Base-by-base conservation (phyloP, 2,113 vertebrate genomes). In the Psittacara wagleri region DNA sequence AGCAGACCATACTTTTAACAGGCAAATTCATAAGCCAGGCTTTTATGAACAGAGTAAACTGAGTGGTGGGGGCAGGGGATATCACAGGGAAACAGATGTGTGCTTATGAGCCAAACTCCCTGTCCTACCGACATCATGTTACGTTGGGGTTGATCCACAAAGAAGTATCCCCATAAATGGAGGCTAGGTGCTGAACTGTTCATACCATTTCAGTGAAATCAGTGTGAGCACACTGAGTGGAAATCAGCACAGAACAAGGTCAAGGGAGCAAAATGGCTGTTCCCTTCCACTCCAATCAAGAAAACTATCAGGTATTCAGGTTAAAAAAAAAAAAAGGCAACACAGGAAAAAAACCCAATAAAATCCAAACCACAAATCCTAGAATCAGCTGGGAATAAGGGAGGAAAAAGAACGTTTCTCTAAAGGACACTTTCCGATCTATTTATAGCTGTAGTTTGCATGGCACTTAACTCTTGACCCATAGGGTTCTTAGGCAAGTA, bases 71-170 rank as follows among this genome's bases (percentile, higher is more conserved):
- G 46, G 94, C 5, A 2, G 79, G 78, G 72, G 6, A 67, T 69
- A 93, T 84, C 76, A 72, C 41, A 82, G 69, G 52, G 82, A 91
- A 96, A 91, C 86, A 95, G 96, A 97, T 92, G 91, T 75, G 55
- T 55, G 46, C 55, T 92, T 70, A 59, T 70, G 64, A 93, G 83
- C 70, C 0, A 6, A 89, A 43, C 41, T 90, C 48, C 49, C 76
- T 92, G 76, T 87, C 87, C 69, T 72, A 95, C 66, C 22, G 73
- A 87, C 74, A 57, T 80, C 67, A 59, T n/a, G 44, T 92, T 76
- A 61, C 2, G 2, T 20, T 49, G 70, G 39, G 81, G 81, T 46
- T 16, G 5, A 89, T 69, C 82, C 35, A 29, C 1, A 7, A 57
- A 85, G 80, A 92, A 92, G 24, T 33, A 62, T 86, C 48, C 27